Percentiles rank a stretch among this genome's conserved stretches.
These are phyloP conservation scores for Misgurnus anguillicaudatus DNA, from an alignment of 2,113 vertebrate genomes.

Conservation along the genomic window DNA sequence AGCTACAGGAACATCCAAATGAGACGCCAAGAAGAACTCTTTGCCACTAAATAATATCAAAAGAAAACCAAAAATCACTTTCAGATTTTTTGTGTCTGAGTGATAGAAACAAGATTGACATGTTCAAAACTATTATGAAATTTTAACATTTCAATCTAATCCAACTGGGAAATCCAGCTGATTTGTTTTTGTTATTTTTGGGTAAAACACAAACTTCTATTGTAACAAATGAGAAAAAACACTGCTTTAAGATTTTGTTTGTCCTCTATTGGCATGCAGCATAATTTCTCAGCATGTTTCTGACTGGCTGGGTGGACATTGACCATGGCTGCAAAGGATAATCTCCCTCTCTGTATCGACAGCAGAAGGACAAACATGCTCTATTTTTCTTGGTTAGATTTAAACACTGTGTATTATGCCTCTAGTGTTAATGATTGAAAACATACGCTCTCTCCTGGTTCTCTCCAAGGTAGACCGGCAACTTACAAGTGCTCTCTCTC, in stretches of 20 bases:
- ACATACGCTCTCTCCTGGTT: slow-evolving; percentile 48
- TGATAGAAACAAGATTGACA: too few relatives aligned
- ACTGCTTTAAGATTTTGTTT: not conserved
- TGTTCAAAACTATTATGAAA: not conserved
- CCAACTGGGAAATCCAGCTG: not conserved
- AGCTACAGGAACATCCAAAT: too few relatives aligned
- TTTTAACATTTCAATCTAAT: not conserved
- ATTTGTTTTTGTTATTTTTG: not conserved
- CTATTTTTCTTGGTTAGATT: slow-evolving; percentile 62
- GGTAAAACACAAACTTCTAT: too few relatives aligned
- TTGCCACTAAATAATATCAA: too few relatives aligned
- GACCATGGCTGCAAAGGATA: slow-evolving; percentile 29
- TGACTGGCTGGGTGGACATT: slow-evolving; percentile 30
- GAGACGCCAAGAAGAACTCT: too few relatives aligned
- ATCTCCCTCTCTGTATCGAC: slow-evolving; percentile 18
- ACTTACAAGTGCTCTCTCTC: not conserved
- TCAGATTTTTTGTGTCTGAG: too few relatives aligned
- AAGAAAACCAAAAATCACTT: too few relatives aligned
- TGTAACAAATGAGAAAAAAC: too few relatives aligned
- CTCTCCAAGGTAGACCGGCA: slow-evolving; percentile 11
- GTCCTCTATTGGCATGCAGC: slow-evolving; percentile 4
- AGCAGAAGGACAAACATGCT: slow-evolving; percentile 32
- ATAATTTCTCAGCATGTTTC: slow-evolving; percentile 14
- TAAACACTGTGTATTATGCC: slow-evolving; percentile 47
- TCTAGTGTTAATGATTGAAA: slow-evolving; percentile 64